Evolutionary conservation across 2,888 invertebrate species (phyloP).

Genomic region (Amorpha juglandis): DNA sequence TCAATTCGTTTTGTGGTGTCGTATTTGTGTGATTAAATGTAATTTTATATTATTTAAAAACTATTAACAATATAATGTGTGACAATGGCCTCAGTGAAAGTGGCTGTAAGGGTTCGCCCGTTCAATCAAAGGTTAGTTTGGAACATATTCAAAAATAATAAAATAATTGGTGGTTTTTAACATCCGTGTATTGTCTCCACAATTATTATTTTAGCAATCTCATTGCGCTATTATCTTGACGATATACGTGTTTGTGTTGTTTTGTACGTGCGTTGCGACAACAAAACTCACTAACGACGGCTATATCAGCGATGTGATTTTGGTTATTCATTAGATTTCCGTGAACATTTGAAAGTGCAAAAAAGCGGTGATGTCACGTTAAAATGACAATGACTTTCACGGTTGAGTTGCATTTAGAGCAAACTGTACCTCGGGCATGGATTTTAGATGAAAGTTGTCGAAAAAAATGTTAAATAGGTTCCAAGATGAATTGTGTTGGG

Average conservation of each 20-base stretch:
- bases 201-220: slow-evolving; percentile 47
- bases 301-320: slow-evolving; percentile 27
- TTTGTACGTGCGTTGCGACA: slow-evolving; percentile 35
- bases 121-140: slow-evolving; percentile 91
- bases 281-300: background rate
- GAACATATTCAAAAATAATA: slow-evolving; percentile 38
- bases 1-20: slow-evolving; percentile 68
- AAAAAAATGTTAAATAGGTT: slow-evolving; percentile 65
- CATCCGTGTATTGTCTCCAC: slow-evolving; percentile 44
- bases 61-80: slow-evolving; percentile 79
- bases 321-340: slow-evolving; percentile 27
- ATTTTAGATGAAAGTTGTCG: slow-evolving; percentile 75
- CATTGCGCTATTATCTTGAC: slow-evolving; percentile 47
- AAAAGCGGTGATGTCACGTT: slow-evolving; percentile 79
- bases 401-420: slow-evolving; percentile 81
- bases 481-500: slow-evolving; percentile 27
- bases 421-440: slow-evolving; percentile 73
- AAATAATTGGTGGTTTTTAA: slow-evolving; percentile 49
- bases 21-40: slow-evolving; percentile 68
- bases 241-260: slow-evolving; percentile 41
- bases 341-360: slow-evolving; percentile 69
- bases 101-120: slow-evolving; percentile 95
- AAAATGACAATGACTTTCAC: slow-evolving; percentile 82
- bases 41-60: slow-evolving; percentile 60
- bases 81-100: slow-evolving; percentile 95